phyloP scores from a whole-genome alignment of 2,888 invertebrate genomes.

The Dexiosoma caninum region DNA sequence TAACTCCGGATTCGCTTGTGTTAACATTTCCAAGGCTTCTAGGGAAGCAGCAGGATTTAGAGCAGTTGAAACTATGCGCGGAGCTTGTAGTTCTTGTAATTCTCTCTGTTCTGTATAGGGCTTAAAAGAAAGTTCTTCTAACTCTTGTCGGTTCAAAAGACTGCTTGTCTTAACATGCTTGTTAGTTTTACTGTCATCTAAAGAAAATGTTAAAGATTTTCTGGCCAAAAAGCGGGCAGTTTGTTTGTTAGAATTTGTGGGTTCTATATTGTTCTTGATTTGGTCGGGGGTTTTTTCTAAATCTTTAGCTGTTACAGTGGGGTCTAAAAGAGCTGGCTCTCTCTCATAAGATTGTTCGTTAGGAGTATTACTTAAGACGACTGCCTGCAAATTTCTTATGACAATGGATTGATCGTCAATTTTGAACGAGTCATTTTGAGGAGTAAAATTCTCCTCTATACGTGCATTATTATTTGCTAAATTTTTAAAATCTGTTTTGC shows the following conservation, averaged over 20 bases:
- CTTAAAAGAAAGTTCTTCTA: slow-evolving; percentile 35
- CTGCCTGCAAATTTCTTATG: background rate
- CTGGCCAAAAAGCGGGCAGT: background rate
- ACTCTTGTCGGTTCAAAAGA: slow-evolving; percentile 2
- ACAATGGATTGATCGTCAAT: background rate
- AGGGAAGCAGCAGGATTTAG: slow-evolving; percentile 73
- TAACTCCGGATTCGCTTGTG: slow-evolving; percentile 71
- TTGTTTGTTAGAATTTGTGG: background rate
- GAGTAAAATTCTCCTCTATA: background rate
- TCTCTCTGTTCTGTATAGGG: background rate
- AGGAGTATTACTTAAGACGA: too few relatives aligned
- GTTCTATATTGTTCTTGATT: background rate
- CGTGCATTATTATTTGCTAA: too few relatives aligned
- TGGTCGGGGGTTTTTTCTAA: too few relatives aligned
- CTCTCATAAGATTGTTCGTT: background rate
- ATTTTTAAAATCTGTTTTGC: background rate
- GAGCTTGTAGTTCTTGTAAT: background rate
- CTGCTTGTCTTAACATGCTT: background rate
- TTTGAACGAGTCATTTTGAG: background rate
- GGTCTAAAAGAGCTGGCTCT: background rate
- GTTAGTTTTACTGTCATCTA: background rate
- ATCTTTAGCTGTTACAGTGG: background rate
- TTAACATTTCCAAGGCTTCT: slow-evolving; percentile 72
- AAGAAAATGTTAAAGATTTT: slow-evolving; percentile 7
- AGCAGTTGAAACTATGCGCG: slow-evolving; percentile 31